Base-by-base conservation (phyloP, 2,797 vertebrate species). In the Percopsis omiscomaycus region DNA sequence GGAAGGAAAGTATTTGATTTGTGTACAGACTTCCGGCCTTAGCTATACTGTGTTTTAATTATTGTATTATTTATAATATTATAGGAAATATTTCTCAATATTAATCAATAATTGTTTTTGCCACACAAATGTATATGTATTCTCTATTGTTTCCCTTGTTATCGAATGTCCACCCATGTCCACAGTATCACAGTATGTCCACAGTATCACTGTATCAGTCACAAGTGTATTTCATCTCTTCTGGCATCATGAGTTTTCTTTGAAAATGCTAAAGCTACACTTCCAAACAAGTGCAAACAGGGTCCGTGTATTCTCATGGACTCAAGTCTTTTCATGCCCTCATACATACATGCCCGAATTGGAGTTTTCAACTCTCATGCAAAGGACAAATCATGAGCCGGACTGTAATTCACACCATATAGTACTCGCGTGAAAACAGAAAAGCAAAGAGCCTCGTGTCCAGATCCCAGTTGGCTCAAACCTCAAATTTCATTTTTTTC, bases 371-470 rank as follows among this genome's bases (percentile, higher is more conserved):
- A 79, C 66, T 77, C 16, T 73, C 62, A 62, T 86, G 77, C 81
- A 81, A 72, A 68, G 58, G 71, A 82, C 80, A 81, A 86, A 84
- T 84, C 77, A 68, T 68, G 84, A 59, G 50, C 10, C 22, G 65
- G 72, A 81, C 71, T 75, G 68, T 87, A 85, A 86, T 87, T 90
- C 78, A 84, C 88, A 86, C 80, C 76, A 71, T 66, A n/a, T 15
- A 66, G 68, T 71, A 22, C 71, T 75, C 64, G 81, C 80, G 83
- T 88, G 64, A 85, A 84, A 84, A 82, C 58, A 32, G 30, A 84
- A 74, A 46, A 30, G 75, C 69, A 84, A 75, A 86, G 78, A 75
- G 63, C 56, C 61, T 63, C 63, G 86, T 80, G 85, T 85, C 77
- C 68, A 78, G 81, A 72, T 79, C 75, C 74, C 71, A 46, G 76